Conservation (phyloP, 2,888 invertebrate species). For the Neria commutata region DNA sequence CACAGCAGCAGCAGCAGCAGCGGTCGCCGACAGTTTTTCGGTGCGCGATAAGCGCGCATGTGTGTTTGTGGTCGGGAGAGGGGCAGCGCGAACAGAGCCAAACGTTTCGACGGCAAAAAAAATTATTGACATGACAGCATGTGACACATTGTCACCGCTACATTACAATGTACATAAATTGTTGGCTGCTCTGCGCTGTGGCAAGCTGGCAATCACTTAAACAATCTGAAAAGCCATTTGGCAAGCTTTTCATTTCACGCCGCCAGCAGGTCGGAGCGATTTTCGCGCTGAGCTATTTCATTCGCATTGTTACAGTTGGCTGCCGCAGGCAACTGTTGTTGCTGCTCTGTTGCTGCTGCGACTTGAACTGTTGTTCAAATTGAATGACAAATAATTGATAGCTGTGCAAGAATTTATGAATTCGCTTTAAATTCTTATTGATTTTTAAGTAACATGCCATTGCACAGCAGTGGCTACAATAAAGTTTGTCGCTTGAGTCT, state of each 20-base stretch:
- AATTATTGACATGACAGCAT: conserved; percentile 31
- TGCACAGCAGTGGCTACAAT: too few species aligned
- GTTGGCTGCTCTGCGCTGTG: conserved; percentile 36
- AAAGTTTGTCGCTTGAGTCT: too few species aligned
- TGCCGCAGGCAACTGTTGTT: neutral
- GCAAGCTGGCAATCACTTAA: conserved; percentile 6
- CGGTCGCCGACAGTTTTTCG: neutral
- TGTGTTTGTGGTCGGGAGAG: neutral
- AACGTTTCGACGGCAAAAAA: neutral
- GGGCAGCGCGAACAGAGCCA: neutral
- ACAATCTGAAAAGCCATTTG: conserved; percentile 16
- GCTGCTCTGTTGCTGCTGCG: neutral
- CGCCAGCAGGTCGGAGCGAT: neutral
- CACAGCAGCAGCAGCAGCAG: neutral
- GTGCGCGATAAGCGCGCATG: neutral
- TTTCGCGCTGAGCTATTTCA: too few species aligned
- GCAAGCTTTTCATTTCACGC: conserved; percentile 7
- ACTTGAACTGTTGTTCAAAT: conserved; percentile 16
- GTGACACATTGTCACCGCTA: conserved; percentile 55
- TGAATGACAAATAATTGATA: conserved; percentile 17
- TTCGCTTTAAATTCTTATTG: conserved; percentile 13
- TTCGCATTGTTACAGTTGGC: neutral
- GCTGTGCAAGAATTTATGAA: conserved; percentile 17
- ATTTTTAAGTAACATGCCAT: neutral
- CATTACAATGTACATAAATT: conserved; percentile 55